Evolutionary conservation across 2,888 invertebrate genomes (phyloP).

Genomic region (Hirtodrosophila duncani): DNA sequence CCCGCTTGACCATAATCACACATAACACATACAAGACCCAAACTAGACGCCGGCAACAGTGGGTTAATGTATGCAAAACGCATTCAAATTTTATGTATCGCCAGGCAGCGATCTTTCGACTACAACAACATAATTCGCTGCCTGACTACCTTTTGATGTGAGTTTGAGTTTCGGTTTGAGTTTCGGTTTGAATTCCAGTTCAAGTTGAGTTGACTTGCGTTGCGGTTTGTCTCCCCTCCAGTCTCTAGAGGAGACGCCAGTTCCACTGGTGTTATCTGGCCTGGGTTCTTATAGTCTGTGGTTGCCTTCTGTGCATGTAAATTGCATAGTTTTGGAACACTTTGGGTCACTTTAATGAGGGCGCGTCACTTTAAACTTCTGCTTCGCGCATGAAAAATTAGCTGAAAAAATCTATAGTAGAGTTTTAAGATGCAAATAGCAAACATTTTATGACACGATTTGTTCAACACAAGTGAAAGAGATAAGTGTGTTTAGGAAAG

Average conservation of each 20-base stretch:
- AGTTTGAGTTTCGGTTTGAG: too few relatives aligned
- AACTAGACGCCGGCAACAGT: slow-evolving; percentile 57
- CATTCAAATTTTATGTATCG: slow-evolving; percentile 78
- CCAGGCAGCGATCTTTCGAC: slow-evolving; percentile 68
- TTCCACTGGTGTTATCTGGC: slow-evolving; percentile 44
- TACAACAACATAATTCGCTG: slow-evolving; percentile 65
- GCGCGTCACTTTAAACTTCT: slow-evolving; percentile 39
- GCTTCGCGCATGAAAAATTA: slow-evolving; percentile 28
- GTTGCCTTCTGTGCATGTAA: slow-evolving; percentile 61
- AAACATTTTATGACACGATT: slow-evolving; percentile 4
- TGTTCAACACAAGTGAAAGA: slow-evolving; percentile 15
- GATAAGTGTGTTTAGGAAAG: too few relatives aligned
- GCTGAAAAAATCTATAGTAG: slow-evolving; percentile 1
- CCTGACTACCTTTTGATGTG: slow-evolving; percentile 40
- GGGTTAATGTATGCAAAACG: slow-evolving; percentile 79
- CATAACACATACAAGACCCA: too few relatives aligned
- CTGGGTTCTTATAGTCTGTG: slow-evolving; percentile 36
- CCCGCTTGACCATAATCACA: background rate
- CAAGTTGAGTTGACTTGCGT: too few relatives aligned
- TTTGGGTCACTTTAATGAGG: slow-evolving; percentile 66
- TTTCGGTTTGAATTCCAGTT: too few relatives aligned
- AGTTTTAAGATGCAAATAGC: background rate
- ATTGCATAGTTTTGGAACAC: slow-evolving; percentile 68
- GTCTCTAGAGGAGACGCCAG: slow-evolving; percentile 3
- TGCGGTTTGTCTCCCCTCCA: background rate